Evolutionary conservation across 2,113 vertebrate species (phyloP).

Genomic region (Holacanthus passer): DNA sequence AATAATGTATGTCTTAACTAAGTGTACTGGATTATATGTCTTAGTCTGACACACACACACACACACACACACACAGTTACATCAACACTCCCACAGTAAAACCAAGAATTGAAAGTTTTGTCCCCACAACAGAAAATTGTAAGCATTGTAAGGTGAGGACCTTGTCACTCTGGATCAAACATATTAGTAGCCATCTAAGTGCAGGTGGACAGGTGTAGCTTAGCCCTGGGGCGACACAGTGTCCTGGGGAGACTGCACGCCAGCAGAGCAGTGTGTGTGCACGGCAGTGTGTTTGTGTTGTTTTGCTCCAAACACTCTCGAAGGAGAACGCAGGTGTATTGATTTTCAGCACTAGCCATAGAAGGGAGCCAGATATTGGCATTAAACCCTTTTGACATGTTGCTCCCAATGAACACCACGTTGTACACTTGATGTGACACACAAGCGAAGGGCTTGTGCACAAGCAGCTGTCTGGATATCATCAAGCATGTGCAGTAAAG

Average conservation of each 20-base stretch:
- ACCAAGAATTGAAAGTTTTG: slow-evolving; percentile 47
- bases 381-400: slow-evolving; percentile 80
- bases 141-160: slow-evolving; percentile 53
- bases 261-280: slow-evolving; percentile 37
- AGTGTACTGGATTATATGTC: slow-evolving; percentile 1
- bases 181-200: slow-evolving; percentile 67
- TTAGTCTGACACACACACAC: background rate
- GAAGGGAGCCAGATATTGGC: slow-evolving; percentile 73
- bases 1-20: slow-evolving; percentile 20
- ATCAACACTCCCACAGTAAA: slow-evolving; percentile 33
- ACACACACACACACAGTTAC: slow-evolving; percentile 17
- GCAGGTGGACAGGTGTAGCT: slow-evolving; percentile 66
- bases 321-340: slow-evolving; percentile 72
- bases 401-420: slow-evolving; percentile 64
- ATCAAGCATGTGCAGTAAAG: slow-evolving; percentile 31
- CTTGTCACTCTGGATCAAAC: slow-evolving; percentile 72
- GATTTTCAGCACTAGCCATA: slow-evolving; percentile 75
- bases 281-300: slow-evolving; percentile 30
- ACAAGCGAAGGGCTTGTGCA: slow-evolving; percentile 24
- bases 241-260: slow-evolving; percentile 50
- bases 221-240: slow-evolving; percentile 59
- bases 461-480: slow-evolving; percentile 34
- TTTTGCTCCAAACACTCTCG: slow-evolving; percentile 59
- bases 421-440: slow-evolving; percentile 69
- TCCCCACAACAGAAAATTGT: slow-evolving; percentile 49